Base-by-base conservation (phyloP, 2,888 invertebrate genomes). In the Autographa pulchrina region DNA sequence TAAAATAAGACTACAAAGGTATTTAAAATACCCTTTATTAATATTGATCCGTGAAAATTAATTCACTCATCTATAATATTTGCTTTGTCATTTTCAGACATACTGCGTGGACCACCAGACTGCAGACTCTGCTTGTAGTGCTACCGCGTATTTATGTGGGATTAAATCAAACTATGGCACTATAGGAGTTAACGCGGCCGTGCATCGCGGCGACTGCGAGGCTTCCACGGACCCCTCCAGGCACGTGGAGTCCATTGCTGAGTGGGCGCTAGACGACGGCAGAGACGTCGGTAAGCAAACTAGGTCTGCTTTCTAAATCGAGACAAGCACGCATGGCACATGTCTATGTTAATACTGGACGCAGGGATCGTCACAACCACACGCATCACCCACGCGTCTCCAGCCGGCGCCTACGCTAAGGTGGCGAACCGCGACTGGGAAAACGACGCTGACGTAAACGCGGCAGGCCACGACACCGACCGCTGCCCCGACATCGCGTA, bases 351-450 rank as follows among this genome's bases (percentile, higher is more conserved):
- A 38, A 38, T 38, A 11, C 38, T 38, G 38, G 11, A 2, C 8
- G 80, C 94, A 74, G 97, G 97, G 7, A 87, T 97, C 5, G 97
- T 98, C 7, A 98, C 98, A 0, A 97, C 97, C 0, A 97, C 98
- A 0, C 96, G 98, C 65, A 94, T 98, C 0, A 98, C 98, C 0
- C 97, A 98, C 89, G 98, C 98, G 0, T 97, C 97, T 3, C 98
- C 98, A 0, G 96, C 97, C 0, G 97, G 96, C 1, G 92, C 96
- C 0, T 98, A 96, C 87, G 97, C 98, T 0, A 97, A 97, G 85
- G 92, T 94, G 0, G 96, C 97, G 0, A 93, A 97, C 75, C 96
- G 98, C 0, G 91, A 96, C 77, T 98, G 97, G 97, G 98, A 98
- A 90, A 96, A 94, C 82, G 97, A 98, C 87, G 91, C 87, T 0